These are phyloP conservation scores for Hydrophis major DNA, from an alignment of 2,797 vertebrate species.

Conservation along the genomic window DNA sequence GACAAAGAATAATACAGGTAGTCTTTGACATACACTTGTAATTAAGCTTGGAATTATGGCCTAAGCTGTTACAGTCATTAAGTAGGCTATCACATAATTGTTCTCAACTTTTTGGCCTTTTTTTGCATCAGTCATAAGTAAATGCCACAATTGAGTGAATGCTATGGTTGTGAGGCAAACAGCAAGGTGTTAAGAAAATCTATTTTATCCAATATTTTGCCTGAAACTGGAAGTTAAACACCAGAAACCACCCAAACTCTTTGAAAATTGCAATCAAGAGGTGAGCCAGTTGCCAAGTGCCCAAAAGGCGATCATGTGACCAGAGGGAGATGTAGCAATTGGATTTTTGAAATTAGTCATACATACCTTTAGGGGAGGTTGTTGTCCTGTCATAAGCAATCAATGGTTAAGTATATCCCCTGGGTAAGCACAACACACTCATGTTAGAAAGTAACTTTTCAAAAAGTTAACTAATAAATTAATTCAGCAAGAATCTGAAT, in stretches of 20 bases:
- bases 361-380: accelerated
- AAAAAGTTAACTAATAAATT: neutral
- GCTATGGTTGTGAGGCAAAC: neutral
- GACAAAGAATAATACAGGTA: neutral
- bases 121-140: neutral
- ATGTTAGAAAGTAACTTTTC: conserved; percentile 26
- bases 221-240: neutral
- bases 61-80: neutral
- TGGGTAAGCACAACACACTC: neutral
- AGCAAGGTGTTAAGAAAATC: neutral
- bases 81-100: neutral
- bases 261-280: neutral
- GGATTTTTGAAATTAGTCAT: neutral
- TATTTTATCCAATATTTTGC: neutral
- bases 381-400: neutral
- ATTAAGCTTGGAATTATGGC: neutral
- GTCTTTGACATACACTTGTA: neutral
- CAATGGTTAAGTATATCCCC: neutral
- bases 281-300: neutral
- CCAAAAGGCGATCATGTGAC: neutral
- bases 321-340: neutral
- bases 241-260: neutral
- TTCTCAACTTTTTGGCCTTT: neutral
- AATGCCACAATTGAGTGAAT: neutral
- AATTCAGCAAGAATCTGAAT: conserved; percentile 18